phyloP scores from a whole-genome alignment of 2,113 vertebrate species.

The Otus sunia region DNA sequence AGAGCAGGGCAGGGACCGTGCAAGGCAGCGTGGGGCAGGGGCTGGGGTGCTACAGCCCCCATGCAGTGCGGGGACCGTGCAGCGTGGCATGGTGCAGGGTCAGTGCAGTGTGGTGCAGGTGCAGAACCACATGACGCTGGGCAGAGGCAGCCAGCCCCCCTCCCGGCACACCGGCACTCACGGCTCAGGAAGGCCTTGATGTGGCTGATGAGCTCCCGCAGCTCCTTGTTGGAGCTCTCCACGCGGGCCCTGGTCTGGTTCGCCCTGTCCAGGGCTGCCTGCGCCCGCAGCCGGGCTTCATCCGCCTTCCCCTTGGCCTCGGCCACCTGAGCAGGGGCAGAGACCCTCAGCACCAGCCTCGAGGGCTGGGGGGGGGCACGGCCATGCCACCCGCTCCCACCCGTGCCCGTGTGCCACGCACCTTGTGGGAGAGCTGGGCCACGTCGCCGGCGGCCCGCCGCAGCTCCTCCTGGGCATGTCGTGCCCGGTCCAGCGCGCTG shows the following conservation, averaged over 20 bases:
- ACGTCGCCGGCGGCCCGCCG: slow-evolving; percentile 9
- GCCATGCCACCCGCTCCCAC: background rate
- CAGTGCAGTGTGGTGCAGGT: background rate
- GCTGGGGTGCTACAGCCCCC: background rate
- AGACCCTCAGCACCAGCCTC: background rate
- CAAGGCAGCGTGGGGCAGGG: background rate
- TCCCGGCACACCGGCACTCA: slow-evolving; percentile 65
- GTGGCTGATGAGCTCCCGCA: slow-evolving; percentile 92
- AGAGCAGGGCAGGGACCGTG: background rate
- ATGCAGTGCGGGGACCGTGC: background rate
- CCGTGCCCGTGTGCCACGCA: background rate
- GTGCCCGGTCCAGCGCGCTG: slow-evolving; percentile 84
- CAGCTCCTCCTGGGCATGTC: slow-evolving; percentile 82
- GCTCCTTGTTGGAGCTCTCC: slow-evolving; percentile 90
- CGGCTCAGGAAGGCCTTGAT: slow-evolving; percentile 93
- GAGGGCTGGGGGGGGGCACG: background rate
- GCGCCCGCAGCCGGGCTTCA: slow-evolving; percentile 84
- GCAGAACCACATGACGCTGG: background rate
- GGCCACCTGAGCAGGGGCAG: slow-evolving; percentile 76
- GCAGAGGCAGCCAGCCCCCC: background rate
- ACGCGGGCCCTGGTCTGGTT: slow-evolving; percentile 86
- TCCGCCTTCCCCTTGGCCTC: slow-evolving; percentile 88
- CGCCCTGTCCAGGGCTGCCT: slow-evolving; percentile 88
- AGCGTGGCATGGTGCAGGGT: accelerated
- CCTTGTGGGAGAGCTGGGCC: slow-evolving; percentile 83